Percentiles rank a stretch among this genome's conserved stretches.
phyloP scores from a whole-genome alignment of 53 echinoderm and acorn worm species.

The Paracentrotus lividus region DNA sequence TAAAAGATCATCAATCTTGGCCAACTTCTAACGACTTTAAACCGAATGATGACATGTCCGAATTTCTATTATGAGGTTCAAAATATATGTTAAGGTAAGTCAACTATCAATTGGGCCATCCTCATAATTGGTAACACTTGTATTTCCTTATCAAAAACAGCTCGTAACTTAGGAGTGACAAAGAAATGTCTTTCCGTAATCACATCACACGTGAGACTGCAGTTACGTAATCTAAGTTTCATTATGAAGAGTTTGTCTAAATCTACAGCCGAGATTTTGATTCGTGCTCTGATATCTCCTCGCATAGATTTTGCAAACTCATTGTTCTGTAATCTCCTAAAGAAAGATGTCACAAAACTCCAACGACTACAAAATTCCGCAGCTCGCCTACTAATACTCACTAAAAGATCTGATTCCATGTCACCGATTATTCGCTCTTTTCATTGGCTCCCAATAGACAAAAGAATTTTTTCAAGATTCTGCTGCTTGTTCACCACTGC shows the following conservation, averaged over 20 bases:
- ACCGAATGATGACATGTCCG: too few relatives aligned
- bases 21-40: too few relatives aligned
- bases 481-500: background rate
- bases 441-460: too few relatives aligned
- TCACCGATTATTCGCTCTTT: background rate
- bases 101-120: background rate
- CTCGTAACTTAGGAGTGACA: background rate
- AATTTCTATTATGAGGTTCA: too few relatives aligned
- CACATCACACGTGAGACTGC: background rate
- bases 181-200: background rate
- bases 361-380: conserved; percentile 1
- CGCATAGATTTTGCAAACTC: conserved; percentile 7
- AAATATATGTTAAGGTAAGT: too few relatives aligned
- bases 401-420: background rate
- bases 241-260: background rate
- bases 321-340: background rate
- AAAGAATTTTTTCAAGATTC: background rate
- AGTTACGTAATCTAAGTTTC: background rate
- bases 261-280: background rate
- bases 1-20: too few relatives aligned
- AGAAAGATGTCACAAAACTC: background rate
- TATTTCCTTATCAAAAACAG: background rate
- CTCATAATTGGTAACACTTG: background rate
- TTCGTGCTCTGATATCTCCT: too few relatives aligned
- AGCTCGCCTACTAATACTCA: background rate